Conservation (phyloP, 2,797 vertebrate species). For the Ctenochaetus hawaiiensis region DNA sequence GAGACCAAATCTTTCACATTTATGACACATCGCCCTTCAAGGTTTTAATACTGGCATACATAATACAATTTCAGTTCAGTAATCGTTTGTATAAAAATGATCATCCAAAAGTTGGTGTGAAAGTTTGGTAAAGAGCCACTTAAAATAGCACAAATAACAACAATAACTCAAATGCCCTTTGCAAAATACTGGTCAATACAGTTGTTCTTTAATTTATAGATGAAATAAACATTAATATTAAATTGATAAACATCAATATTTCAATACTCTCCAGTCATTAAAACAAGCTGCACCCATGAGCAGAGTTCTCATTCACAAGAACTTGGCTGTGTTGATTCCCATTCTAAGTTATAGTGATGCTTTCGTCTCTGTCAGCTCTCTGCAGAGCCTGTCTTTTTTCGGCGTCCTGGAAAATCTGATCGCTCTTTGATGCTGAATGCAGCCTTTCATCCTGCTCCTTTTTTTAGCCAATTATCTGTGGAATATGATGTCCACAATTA, state of each 20-base stretch:
- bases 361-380: constrained; percentile 20
- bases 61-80: too few species aligned
- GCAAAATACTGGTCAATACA: too few species aligned
- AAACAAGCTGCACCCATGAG: neutral
- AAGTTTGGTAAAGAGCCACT: too few species aligned
- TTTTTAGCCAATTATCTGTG: constrained; percentile 48
- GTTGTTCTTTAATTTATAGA: too few species aligned
- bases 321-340: neutral
- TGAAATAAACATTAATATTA: too few species aligned
- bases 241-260: too few species aligned
- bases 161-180: too few species aligned
- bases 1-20: neutral
- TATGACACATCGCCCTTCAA: too few species aligned
- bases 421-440: constrained; percentile 56
- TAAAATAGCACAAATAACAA: too few species aligned
- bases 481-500: constrained; percentile 31
- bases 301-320: constrained; percentile 2
- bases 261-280: too few species aligned
- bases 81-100: too few species aligned
- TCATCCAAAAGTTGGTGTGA: too few species aligned
- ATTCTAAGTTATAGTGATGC: constrained; percentile 13
- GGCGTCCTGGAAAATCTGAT: constrained; percentile 32
- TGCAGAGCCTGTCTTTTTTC: constrained; percentile 17
- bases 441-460: constrained; percentile 32
- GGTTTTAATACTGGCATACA: neutral